Conservation (phyloP, 1,140 invertebrate genomes). For the Macrocentrus cingulum region DNA sequence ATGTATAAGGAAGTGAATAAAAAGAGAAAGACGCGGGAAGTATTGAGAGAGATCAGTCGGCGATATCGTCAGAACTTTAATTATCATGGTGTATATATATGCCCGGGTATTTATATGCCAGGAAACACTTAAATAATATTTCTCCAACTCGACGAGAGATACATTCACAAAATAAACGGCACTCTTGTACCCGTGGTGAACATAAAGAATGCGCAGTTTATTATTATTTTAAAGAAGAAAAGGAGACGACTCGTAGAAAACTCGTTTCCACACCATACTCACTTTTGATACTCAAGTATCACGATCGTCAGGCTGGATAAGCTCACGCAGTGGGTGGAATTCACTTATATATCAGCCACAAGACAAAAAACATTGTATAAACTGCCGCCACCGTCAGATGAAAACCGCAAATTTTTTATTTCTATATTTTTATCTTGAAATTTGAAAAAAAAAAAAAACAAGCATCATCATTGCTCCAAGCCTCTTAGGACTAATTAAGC, state of each 20-base stretch:
- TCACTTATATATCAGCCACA: background rate
- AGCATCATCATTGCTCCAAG: too few species aligned
- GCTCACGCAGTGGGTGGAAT: background rate
- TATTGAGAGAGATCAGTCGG: conserved; percentile 19
- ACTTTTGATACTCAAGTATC: background rate
- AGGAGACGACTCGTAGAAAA: too few species aligned
- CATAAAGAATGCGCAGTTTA: too few species aligned
- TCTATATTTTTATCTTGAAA: too few species aligned
- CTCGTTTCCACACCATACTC: too few species aligned
- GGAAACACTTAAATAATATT: conserved; percentile 61
- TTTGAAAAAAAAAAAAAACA: too few species aligned
- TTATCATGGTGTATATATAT: conserved; percentile 56
- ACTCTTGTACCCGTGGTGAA: too few species aligned
- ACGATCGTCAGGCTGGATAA: background rate
- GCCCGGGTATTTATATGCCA: conserved; percentile 55
- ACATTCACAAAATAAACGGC: background rate
- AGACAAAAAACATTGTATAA: conserved; percentile 2
- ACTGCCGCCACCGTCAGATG: too few species aligned
- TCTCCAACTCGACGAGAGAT: conserved; percentile 42
- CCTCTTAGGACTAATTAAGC: background rate
- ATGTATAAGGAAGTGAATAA: conserved; percentile 5
- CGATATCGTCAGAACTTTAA: conserved; percentile 48
- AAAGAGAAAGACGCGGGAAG: conserved; percentile 18
- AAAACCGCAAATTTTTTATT: too few species aligned
- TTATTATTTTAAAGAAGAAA: too few species aligned